A percentile compares a stretch with the other conserved stretches of the same genome.
These are phyloP conservation scores for Agapetus fuscipes DNA, from an alignment of 2,888 invertebrate genomes.

Conservation along the genomic window DNA sequence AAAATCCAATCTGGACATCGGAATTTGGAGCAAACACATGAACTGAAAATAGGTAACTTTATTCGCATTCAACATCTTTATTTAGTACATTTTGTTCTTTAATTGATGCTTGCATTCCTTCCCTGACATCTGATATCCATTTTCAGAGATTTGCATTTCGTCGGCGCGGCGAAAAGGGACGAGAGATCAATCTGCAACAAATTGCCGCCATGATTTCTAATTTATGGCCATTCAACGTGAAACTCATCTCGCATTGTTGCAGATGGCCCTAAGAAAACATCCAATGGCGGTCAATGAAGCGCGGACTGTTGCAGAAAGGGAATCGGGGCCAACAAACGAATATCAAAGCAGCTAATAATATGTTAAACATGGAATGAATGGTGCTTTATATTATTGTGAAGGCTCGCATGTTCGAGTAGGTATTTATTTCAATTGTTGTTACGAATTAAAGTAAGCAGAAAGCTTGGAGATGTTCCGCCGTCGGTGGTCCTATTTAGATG, in stretches of 20 bases:
- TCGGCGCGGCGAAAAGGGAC: conserved; percentile 1
- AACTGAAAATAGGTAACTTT: too few species aligned
- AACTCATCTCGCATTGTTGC: conserved; percentile 5
- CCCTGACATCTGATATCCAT: conserved; percentile 13
- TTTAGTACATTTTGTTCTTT: background rate
- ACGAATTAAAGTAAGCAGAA: conserved; percentile 20
- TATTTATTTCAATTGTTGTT: conserved; percentile 19
- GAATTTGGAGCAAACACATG: too few species aligned
- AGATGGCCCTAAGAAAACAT: conserved; percentile 11
- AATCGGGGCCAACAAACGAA: conserved; percentile 3
- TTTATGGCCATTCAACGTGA: conserved; percentile 8
- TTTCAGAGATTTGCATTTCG: conserved; percentile 14
- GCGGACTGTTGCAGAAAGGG: conserved; percentile 6
- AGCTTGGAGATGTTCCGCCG: conserved; percentile 11
- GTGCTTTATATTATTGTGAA: conserved; percentile 9
- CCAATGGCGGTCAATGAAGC: conserved; percentile 7
- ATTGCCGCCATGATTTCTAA: conserved; percentile 7
- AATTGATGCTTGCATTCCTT: conserved; percentile 3
- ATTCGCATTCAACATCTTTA: too few species aligned
- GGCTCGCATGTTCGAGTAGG: background rate
- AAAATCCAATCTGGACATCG: too few species aligned
- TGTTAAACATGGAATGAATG: conserved; percentile 7
- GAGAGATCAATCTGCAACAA: conserved; percentile 5
- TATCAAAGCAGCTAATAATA: conserved; percentile 8
- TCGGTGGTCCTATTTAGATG: conserved; percentile 18